Evolutionary conservation across 2,888 invertebrate species (phyloP).

Genomic region (Melanchra persicariae): DNA sequence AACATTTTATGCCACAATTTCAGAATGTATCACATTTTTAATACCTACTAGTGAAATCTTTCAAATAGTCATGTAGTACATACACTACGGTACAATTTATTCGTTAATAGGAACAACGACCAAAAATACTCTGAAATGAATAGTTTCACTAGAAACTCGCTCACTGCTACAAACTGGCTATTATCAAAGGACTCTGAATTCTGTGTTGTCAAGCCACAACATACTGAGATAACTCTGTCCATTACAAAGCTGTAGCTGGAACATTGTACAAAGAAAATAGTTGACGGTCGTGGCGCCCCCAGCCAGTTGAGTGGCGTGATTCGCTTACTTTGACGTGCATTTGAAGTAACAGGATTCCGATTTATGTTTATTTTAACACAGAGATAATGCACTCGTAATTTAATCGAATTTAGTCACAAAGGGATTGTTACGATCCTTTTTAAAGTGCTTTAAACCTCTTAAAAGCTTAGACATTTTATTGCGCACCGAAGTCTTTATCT

Average conservation of each 20-base stretch:
- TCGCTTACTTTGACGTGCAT: slow-evolving; percentile 45
- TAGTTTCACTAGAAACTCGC: slow-evolving; percentile 35
- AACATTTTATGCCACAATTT: no score
- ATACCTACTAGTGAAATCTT: no score
- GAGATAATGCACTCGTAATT: background rate
- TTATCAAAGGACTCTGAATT: slow-evolving; percentile 59
- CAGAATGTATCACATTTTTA: no score
- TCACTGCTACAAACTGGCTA: slow-evolving; percentile 25
- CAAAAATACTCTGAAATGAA: slow-evolving; percentile 35
- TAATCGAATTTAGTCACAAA: slow-evolving; percentile 2
- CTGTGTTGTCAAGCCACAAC: slow-evolving; percentile 60
- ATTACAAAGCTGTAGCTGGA: slow-evolving; percentile 52
- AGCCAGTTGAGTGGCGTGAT: slow-evolving; percentile 41
- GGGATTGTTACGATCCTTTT: background rate
- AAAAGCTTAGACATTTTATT: slow-evolving; percentile 11
- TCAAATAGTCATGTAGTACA: no score
- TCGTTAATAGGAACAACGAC: background rate
- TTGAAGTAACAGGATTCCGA: slow-evolving; percentile 37
- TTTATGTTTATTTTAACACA: slow-evolving; percentile 17
- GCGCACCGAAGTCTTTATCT: background rate
- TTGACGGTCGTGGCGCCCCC: slow-evolving; percentile 58
- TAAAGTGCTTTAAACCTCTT: background rate
- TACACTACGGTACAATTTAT: no score
- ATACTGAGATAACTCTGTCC: slow-evolving; percentile 55
- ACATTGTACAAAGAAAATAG: slow-evolving; percentile 67